Conservation (phyloP, 2,888 invertebrate species). For the Amblyjoppa proteus region DNA sequence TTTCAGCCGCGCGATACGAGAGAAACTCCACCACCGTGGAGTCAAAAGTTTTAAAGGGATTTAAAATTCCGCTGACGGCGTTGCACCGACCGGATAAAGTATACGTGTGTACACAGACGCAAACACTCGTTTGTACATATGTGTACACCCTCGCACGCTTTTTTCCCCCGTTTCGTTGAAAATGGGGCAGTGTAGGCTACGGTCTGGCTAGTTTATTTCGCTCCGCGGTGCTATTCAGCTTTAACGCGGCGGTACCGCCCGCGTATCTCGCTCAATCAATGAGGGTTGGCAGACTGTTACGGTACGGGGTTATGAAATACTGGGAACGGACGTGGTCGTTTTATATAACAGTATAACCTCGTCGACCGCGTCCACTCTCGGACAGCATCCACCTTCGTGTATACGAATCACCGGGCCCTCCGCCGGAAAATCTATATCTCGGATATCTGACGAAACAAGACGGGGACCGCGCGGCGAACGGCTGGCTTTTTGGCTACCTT, state of each 20-base stretch:
- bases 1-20: conserved; percentile 22
- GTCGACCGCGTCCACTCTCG: background rate
- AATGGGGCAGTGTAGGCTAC: conserved; percentile 53
- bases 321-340: conserved; percentile 73
- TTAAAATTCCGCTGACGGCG: conserved; percentile 78
- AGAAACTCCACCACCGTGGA: conserved; percentile 2
- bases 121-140: background rate
- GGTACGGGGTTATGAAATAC: conserved; percentile 75
- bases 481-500: background rate
- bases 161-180: conserved; percentile 17
- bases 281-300: conserved; percentile 77
- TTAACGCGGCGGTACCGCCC: conserved; percentile 18
- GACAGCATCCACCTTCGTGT: background rate
- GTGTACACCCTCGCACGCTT: conserved; percentile 10
- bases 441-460: conserved; percentile 31
- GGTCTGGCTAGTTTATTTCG: conserved; percentile 72
- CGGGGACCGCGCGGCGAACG: background rate
- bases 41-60: conserved; percentile 74
- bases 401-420: background rate
- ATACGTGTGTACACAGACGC: conserved; percentile 40
- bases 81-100: conserved; percentile 68
- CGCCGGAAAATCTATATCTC: conserved; percentile 21
- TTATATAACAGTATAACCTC: conserved; percentile 70
- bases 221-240: conserved; percentile 51
- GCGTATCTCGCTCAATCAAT: conserved; percentile 79